These are phyloP conservation scores for Sesia apiformis DNA, from an alignment of 2,888 invertebrate genomes.

Conservation along the genomic window DNA sequence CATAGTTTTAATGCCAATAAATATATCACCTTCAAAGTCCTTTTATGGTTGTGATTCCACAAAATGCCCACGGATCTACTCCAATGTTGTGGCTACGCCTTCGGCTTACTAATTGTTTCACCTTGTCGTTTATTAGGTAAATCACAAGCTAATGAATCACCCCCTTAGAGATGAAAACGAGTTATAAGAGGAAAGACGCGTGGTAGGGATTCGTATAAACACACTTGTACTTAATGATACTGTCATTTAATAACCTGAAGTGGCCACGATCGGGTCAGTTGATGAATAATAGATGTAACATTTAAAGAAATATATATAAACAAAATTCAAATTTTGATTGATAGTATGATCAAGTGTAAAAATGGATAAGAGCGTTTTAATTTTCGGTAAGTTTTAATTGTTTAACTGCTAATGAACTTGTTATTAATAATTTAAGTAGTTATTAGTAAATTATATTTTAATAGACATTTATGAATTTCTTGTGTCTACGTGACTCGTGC, in stretches of 20 bases:
- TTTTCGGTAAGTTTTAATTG: background rate
- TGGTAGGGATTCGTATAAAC: conserved; percentile 3
- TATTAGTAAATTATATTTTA: no score
- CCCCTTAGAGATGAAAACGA: conserved; percentile 1
- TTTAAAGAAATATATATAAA: no score
- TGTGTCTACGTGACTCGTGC: no score
- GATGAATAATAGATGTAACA: background rate
- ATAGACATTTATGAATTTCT: no score
- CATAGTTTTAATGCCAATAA: no score
- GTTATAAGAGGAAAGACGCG: conserved; percentile 3
- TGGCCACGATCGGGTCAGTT: background rate
- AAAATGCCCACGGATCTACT: no score
- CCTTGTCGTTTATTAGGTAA: background rate
- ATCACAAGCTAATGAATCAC: conserved; percentile 1
- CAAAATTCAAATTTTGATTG: background rate
- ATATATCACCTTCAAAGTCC: no score
- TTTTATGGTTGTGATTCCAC: no score
- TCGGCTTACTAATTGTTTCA: background rate
- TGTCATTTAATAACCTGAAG: background rate
- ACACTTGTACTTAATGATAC: background rate
- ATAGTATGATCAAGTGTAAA: background rate
- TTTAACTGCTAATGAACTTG: background rate
- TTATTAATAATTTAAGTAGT: background rate
- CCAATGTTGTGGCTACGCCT: no score
- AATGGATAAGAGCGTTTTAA: background rate